Percentiles rank a stretch among this genome's conserved stretches.
These are phyloP conservation scores for Agrochola circellaris DNA, from an alignment of 2,888 invertebrate genomes.

Conservation along the genomic window DNA sequence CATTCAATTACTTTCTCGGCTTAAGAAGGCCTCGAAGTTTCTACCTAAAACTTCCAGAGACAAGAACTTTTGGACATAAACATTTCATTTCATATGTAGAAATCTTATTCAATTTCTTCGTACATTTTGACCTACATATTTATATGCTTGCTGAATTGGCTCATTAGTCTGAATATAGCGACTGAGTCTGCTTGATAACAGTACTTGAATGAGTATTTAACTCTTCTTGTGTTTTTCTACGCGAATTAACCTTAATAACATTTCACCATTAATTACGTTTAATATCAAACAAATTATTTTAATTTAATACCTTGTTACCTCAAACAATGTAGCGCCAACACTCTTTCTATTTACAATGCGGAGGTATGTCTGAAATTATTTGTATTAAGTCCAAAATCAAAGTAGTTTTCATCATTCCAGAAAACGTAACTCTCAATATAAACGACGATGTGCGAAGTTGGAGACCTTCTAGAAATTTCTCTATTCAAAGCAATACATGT, in stretches of 20 bases:
- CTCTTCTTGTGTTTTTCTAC: constrained; percentile 1
- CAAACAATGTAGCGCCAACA: background rate
- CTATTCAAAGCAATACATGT: constrained; percentile 44
- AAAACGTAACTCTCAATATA: constrained; percentile 4
- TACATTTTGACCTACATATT: constrained; percentile 37
- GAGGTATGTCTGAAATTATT: background rate
- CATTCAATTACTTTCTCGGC: constrained; percentile 51
- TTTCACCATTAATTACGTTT: no score
- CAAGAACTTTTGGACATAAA: constrained; percentile 42
- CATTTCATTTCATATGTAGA: constrained; percentile 35
- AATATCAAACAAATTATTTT: background rate
- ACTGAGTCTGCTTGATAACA: constrained; percentile 2
- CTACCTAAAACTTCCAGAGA: constrained; percentile 26
- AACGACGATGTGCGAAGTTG: constrained; percentile 11
- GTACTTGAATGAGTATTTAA: background rate
- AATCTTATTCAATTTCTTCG: constrained; percentile 30
- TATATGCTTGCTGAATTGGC: constrained; percentile 24
- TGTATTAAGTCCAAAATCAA: constrained; percentile 13
- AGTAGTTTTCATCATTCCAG: constrained; percentile 30
- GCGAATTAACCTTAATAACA: no score
- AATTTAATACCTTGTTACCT: background rate
- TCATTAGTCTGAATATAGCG: constrained; percentile 18
- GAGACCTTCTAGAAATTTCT: constrained; percentile 9
- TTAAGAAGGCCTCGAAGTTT: constrained; percentile 48
- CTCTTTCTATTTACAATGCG: background rate